Evolutionary conservation across 2,888 invertebrate species (phyloP), one percentile per base, ranked within the genome.

Genomic region (Ophion costatus): DNA sequence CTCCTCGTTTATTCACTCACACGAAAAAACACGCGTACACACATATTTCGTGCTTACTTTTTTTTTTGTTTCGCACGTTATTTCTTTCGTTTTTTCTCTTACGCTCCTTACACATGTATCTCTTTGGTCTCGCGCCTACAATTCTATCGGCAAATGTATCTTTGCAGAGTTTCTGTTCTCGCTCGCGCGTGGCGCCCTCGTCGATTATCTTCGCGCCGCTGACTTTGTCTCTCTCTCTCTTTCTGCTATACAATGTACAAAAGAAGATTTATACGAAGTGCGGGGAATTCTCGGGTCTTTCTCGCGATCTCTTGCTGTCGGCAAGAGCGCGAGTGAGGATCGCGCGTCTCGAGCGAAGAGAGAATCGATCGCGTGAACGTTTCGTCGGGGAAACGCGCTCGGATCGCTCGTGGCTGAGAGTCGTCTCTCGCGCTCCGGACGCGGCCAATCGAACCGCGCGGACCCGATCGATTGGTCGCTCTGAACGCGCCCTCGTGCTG

Each of bases 51-150:
- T 79, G 80, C 78, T 61, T 14, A 61, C 64, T 57, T 57, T 29
- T 57, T 59, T 63, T 9, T 45, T 7, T 20, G 38, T 71, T 38
- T 38, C 63, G 38, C 64, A 38, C 73, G 51, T 33, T 45, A n/a
- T 63, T 80, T 61, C 51, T 17, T 20, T 56, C 17, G 7, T 20
- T 42, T 61, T 42, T 24, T 24, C 7, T 42, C 22, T 63, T 64
- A 20, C 20, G 59, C 45, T 81, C 29, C 77, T 78, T 81, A 77
- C 66, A 82, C 71, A 82, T 69, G 75, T 1, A 20, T 71, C 64
- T 82, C 78, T 81, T 84, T 84, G 84, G 81, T 84, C 84, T 83
- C 83, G 80, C 81, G 74, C 77, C 70, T 73, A 80, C 57, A 74
- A 79, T 29, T 73, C 73, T 80, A 66, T 73, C 73, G 63, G 80